Percentiles rank a stretch among this genome's conserved stretches.
These are phyloP conservation scores for Pagetopsis macropterus DNA, from an alignment of 2,797 vertebrate genomes.

Conservation along the genomic window DNA sequence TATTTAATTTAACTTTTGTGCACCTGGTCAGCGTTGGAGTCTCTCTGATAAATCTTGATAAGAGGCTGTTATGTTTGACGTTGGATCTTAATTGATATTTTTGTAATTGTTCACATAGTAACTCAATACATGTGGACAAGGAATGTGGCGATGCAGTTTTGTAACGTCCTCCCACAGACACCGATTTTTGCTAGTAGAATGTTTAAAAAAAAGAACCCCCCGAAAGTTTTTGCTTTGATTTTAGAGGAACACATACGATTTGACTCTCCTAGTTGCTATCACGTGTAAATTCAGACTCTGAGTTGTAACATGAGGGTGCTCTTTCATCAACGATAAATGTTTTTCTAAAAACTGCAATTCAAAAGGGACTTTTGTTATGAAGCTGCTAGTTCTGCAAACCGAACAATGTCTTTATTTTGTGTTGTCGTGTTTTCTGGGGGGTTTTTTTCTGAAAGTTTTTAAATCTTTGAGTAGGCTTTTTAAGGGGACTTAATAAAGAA, in stretches of 20 bases:
- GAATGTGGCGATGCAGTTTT: too few relatives aligned
- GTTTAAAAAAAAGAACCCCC: too few relatives aligned
- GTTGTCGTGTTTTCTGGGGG: neutral
- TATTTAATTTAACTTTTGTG: neutral
- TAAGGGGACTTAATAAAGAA: neutral
- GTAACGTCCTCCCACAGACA: too few relatives aligned
- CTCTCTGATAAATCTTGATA: neutral
- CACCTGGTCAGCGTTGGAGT: neutral
- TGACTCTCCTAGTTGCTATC: too few relatives aligned
- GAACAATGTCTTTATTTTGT: conserved; percentile 2
- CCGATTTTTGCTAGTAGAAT: too few relatives aligned
- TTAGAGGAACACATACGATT: too few relatives aligned
- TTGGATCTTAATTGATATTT: neutral
- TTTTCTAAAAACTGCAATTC: too few relatives aligned
- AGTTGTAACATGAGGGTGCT: too few relatives aligned
- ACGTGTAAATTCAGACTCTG: too few relatives aligned
- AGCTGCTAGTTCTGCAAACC: conserved; percentile 22
- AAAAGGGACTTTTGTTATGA: too few relatives aligned
- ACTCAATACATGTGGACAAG: neutral
- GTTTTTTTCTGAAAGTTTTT: neutral
- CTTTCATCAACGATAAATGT: too few relatives aligned
- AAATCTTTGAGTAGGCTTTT: conserved; percentile 1
- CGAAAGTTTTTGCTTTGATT: too few relatives aligned
- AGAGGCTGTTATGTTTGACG: neutral
- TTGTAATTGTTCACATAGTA: neutral